Conservation (phyloP, 2,888 invertebrate species). For the Capitulum mitella region DNA sequence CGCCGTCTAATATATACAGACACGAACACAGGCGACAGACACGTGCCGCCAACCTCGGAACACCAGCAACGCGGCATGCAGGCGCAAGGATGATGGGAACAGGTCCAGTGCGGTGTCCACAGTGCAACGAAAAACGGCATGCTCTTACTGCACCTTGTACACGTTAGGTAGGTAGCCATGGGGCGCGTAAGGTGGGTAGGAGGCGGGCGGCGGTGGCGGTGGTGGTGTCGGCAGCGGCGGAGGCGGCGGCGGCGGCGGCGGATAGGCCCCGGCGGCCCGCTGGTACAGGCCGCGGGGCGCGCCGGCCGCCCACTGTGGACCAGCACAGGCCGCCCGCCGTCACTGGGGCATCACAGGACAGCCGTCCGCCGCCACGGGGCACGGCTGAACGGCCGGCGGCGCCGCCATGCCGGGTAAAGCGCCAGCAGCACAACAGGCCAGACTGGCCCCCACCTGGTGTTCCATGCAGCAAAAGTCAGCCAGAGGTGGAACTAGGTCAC, state of each 20-base stretch:
- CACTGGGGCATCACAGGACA: neutral
- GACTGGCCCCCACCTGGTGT: too few relatives aligned
- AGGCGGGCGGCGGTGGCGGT: neutral
- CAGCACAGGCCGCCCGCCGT: neutral
- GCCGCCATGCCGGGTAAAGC: too few relatives aligned
- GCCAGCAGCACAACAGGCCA: too few relatives aligned
- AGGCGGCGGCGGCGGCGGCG: slow-evolving; percentile 6
- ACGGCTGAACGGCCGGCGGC: too few relatives aligned
- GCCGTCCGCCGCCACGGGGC: too few relatives aligned
- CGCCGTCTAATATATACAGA: too few relatives aligned
- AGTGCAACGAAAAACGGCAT: neutral
- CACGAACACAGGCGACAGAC: too few relatives aligned
- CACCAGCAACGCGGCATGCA: too few relatives aligned
- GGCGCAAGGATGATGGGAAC: too few relatives aligned
- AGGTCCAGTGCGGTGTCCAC: slow-evolving; percentile 25
- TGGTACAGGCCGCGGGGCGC: neutral
- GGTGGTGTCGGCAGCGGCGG: neutral
- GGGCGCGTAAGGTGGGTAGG: neutral
- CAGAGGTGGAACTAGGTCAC: too few relatives aligned
- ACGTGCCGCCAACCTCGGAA: too few relatives aligned
- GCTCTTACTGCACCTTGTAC: slow-evolving; percentile 11
- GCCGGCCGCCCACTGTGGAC: slow-evolving; percentile 14
- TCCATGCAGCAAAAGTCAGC: too few relatives aligned
- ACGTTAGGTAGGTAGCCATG: slow-evolving; percentile 13
- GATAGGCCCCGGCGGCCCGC: neutral